phyloP scores from a whole-genome alignment of 2,888 invertebrate species.

The Spialia ferax region DNA sequence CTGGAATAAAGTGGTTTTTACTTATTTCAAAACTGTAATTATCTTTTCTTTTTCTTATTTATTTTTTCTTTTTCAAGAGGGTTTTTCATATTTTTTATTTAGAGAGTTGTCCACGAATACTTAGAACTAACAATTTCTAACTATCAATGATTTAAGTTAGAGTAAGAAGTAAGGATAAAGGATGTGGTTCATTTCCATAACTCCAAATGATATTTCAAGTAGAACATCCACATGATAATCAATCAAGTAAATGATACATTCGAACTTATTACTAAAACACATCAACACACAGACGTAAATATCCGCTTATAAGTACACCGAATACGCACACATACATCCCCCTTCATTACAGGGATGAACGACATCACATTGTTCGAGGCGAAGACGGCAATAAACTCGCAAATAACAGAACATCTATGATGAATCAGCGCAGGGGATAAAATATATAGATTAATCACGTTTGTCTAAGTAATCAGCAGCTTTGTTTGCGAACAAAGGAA shows the following conservation, averaged over 20 bases:
- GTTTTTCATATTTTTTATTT: background rate
- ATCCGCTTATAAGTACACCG: background rate
- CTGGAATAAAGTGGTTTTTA: background rate
- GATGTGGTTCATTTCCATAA: too few relatives aligned
- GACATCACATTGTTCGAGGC: constrained; percentile 19
- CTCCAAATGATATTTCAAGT: too few relatives aligned
- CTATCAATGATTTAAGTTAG: too few relatives aligned
- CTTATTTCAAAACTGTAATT: background rate
- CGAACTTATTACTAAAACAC: background rate
- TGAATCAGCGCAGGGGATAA: constrained; percentile 28
- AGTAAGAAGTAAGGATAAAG: too few relatives aligned
- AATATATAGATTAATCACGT: constrained; percentile 33
- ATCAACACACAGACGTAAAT: background rate
- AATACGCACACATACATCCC: background rate
- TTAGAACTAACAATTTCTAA: too few relatives aligned
- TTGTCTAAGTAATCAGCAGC: constrained; percentile 29
- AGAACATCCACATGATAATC: too few relatives aligned
- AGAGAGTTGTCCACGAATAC: too few relatives aligned
- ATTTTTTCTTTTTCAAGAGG: background rate
- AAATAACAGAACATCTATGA: constrained; percentile 29
- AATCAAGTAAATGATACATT: background rate
- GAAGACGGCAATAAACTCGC: constrained; percentile 30
- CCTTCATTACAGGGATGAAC: constrained; percentile 25
- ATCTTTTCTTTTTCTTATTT: background rate
- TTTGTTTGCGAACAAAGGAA: constrained; percentile 36